Base-by-base conservation (phyloP, 2,888 invertebrate genomes). In the Eremobia ochroleuca region DNA sequence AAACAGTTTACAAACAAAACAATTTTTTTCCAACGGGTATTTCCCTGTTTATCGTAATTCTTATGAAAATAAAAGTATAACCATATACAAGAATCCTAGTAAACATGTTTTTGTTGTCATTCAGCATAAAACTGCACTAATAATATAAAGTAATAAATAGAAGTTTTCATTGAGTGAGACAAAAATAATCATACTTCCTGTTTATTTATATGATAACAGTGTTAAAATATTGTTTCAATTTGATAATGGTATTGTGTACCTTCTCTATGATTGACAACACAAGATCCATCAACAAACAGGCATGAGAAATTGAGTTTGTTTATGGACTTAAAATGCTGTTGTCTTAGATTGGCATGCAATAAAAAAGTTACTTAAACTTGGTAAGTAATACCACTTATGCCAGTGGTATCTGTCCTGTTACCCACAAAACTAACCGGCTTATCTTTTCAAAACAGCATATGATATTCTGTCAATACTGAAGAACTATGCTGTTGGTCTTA, bases 141-240 rank as follows among this genome's bases (percentile, higher is more conserved):
- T 82, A 70, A 77, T 1, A 25, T 28, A 43, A 55, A 49, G 28
- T 68, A 62, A 28, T 25, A 46, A 55, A 68, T 66, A 59, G 55
- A 66, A 59, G 21, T 66, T 61, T 70, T 46, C 49, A 84, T 64
- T 65, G 40, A 28, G 15, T 65, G 34, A 46, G 28, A 55, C 65
- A 72, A 76, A 76, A 79, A 73, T 76, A 70, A 61, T 72, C 64
- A 40, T 11, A 73, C 64, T 82, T 86, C 86, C 88, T 81, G 77
- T 86, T 75, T 65, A 58, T 86, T 75, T 65, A 58, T 58, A 67
- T 21, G 71, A 74, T 80, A 79, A 72, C 52, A 71, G 34, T 74
- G 28, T 52, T 79, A 37, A 77, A 73, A 67, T 79, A 73, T 64
- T 81, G 49, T 64, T 67, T 67, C 13, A 79, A 34, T 40, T 67